phyloP scores from a whole-genome alignment of 2,888 invertebrate species.

The Pristionchus fissidentatus region DNA sequence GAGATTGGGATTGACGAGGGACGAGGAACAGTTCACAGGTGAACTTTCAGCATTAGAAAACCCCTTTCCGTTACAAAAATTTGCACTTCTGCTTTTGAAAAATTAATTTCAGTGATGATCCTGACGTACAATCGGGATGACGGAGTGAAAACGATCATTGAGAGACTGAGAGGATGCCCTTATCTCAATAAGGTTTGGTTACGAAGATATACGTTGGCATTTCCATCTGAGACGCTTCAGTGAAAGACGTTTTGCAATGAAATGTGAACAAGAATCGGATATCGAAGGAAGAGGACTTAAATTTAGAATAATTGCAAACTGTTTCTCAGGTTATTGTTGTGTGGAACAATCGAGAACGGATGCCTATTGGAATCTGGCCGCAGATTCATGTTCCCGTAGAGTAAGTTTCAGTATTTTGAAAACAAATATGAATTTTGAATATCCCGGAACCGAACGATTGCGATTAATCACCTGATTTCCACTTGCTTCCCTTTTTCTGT shows the following conservation, averaged over 20 bases:
- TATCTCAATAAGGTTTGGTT: constrained; percentile 91
- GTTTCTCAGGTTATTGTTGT: constrained; percentile 83
- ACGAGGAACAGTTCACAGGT: constrained; percentile 37
- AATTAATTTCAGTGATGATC: constrained; percentile 83
- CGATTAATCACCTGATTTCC: not conserved
- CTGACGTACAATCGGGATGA: constrained; percentile 92
- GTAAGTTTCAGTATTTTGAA: no score
- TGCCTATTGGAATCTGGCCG: constrained; percentile 79
- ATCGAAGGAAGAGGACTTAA: no score
- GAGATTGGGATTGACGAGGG: not conserved
- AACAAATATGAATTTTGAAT: not conserved
- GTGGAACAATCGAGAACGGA: constrained; percentile 88
- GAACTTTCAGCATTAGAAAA: not conserved
- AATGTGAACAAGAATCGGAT: no score
- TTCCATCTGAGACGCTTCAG: not conserved
- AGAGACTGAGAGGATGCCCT: constrained; percentile 89
- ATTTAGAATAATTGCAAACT: not conserved
- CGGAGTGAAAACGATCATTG: constrained; percentile 90
- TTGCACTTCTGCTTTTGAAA: not conserved
- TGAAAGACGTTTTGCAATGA: no score
- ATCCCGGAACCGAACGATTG: not conserved
- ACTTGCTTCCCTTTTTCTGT: not conserved
- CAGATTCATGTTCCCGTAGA: constrained; percentile 63
- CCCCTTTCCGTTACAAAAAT: not conserved
- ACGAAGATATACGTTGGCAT: no score